Conservation (phyloP, 2,113 vertebrate genomes). For the Helogale parvula region DNA sequence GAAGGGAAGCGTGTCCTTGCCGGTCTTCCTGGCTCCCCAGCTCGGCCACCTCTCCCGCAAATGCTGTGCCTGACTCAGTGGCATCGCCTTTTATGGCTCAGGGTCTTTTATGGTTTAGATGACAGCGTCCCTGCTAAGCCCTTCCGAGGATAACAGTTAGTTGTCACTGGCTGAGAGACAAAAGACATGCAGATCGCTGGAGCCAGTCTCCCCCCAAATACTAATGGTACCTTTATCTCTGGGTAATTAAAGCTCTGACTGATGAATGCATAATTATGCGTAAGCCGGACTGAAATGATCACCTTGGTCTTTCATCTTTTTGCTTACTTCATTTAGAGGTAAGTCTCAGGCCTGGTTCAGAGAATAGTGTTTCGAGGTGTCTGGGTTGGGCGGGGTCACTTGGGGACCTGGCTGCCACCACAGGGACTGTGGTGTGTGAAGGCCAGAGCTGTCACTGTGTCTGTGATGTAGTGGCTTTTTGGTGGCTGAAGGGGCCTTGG, state of each 20-base stretch:
- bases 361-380: conserved; percentile 55
- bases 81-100: accelerated
- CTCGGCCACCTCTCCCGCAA: neutral
- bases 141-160: conserved; percentile 72
- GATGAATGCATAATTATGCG: conserved; percentile 84
- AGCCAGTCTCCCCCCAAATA: conserved; percentile 62
- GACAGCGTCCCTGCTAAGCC: conserved; percentile 75
- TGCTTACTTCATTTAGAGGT: conserved; percentile 70
- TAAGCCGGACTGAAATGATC: conserved; percentile 76
- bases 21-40: neutral
- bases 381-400: conserved; percentile 39
- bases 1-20: neutral
- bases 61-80: neutral
- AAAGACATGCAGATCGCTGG: conserved; percentile 72
- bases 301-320: conserved; percentile 71
- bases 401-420: neutral
- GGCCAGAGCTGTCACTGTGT: neutral
- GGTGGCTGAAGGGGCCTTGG: neutral
- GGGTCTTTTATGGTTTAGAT: accelerated
- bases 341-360: neutral
- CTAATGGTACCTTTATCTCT: conserved; percentile 80
- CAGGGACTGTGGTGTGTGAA: neutral
- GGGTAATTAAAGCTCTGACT: conserved; percentile 83
- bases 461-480: neutral
- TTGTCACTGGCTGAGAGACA: conserved; percentile 78